Evolutionary conservation across 2,888 invertebrate genomes (phyloP).

Genomic region (Microchrysa polita): DNA sequence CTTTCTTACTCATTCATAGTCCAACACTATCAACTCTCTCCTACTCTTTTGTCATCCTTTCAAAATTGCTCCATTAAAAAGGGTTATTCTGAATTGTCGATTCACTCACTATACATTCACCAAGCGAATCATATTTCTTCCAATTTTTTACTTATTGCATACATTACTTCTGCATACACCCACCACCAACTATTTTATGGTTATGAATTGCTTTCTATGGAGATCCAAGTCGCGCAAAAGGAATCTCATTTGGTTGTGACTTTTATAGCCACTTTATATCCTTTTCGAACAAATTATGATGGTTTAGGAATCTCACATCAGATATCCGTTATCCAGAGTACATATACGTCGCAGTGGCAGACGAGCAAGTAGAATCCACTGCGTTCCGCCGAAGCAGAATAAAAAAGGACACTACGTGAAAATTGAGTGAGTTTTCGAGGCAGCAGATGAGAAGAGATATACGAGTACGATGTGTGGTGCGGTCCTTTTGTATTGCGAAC

Average conservation of each 20-base stretch:
- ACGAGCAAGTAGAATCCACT: no score
- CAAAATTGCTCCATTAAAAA: conserved; percentile 16
- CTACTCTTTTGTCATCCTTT: neutral
- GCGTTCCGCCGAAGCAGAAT: no score
- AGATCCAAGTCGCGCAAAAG: no score
- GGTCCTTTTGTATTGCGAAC: no score
- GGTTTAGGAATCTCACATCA: conserved; percentile 9
- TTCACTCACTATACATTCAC: conserved; percentile 21
- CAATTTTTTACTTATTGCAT: conserved; percentile 17
- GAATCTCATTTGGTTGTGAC: conserved; percentile 42
- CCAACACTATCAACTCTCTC: no score
- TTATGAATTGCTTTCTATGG: conserved; percentile 43
- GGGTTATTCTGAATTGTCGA: conserved; percentile 26
- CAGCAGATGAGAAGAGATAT: no score
- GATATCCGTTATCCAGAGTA: neutral
- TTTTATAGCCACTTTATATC: conserved; percentile 41
- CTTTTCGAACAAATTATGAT: conserved; percentile 30
- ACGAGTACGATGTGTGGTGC: no score
- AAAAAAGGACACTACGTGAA: no score
- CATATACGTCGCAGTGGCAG: no score
- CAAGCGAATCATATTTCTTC: neutral
- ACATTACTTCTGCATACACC: neutral
- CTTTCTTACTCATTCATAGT: no score
- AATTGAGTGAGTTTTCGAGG: no score
- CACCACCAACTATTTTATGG: conserved; percentile 31